Evolutionary conservation across 2,888 invertebrate species (phyloP), one percentile per base, ranked within the genome.

Genomic region (Adelognathus sp.): DNA sequence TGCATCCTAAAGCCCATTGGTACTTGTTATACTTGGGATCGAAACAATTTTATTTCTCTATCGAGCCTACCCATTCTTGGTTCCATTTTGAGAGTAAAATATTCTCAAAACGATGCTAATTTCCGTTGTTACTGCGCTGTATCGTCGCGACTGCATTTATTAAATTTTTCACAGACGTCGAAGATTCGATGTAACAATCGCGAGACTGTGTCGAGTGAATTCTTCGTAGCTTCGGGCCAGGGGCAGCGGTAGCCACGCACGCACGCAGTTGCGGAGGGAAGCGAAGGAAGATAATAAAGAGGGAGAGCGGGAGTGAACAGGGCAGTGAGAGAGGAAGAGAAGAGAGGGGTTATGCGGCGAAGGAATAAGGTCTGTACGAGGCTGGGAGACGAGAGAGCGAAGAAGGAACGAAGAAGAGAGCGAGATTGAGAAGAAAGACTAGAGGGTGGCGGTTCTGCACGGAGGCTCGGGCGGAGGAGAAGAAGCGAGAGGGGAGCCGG

Each of bases 401-500:
- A 54, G 21, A 67, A 27, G 41, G 69, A 60, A 29, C 18, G 56
- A 36, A 16, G 69, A 61, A 54, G 33, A 14, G 61, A n/a, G n/a
- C n/a, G n/a, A 71, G 46, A n/a, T 69, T 21, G 79, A 70, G 27
- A 46, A 44, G 58, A 41, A 63, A 39, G 44, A 18, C 39, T 11
- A 27, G 58, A 60, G 66, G 60, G 66, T 41, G 58, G 60, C 18
- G 41, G 54, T 63, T 63, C 27, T 66, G 69, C n/a, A n/a, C 60
- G 67, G 76, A 72, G 76, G 66, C 56, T 70, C 73, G 61, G 79
- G 69, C 73, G 72, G 69, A 63, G 80, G 76, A 81, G 81, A 71
- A 82, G 81, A 79, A 77, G n/a, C n/a, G 71, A 79, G 80, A 79
- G 78, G 81, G 81, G 79, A 77, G 71, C 74, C 76, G 64, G 85